Evolutionary conservation across 1,140 invertebrate genomes (phyloP), one percentile per base, ranked within the genome.

Genomic region (Holotrichia oblita): DNA sequence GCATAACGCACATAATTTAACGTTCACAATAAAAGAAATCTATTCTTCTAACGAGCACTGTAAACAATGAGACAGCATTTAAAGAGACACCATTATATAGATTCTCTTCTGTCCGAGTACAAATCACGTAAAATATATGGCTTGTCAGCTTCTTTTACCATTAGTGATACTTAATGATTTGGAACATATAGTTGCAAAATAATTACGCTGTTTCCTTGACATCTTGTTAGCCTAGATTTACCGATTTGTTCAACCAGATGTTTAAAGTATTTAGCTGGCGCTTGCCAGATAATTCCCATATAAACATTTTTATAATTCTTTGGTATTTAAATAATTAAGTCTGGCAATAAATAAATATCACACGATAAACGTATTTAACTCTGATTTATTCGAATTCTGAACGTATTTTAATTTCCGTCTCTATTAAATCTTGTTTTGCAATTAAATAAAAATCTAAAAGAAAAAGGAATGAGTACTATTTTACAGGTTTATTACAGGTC

Each of bases 81-180:
- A 17, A 17, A 55, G 48, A 55, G n/a, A 17, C 17, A 55, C 6
- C 48, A 55, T 55, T 17, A 17, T n/a, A 14, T 55, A 44, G 48
- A 17, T 55, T 55, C 14, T 55, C 17, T n/a, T 55, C 14, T n/a
- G 48, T 55, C 48, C 24, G 6, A 6, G 22, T 27, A 1, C 61
- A 69, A 27, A 34, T 34, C 17, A 69, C 12, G 27, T 20, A 69
- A 24, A 22, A 24, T 69, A 34, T 27, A 69, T 69, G 61, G 22
- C 27, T 12, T 69, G 61, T 22, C 61, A 34, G 61, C 61, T 69
- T 27, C 61, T 69, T 69, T 69, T 69, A 69, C 61, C 61, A 69
- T 69, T 69, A 69, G 6, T 27, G 27, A 22, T 22, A 22, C 0
- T 69, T 27, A 69, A 69, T 69, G 61, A 27, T 69, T 69, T 69